phyloP scores from a whole-genome alignment of 2,113 vertebrate genomes.

The Callithrix jacchus region DNA sequence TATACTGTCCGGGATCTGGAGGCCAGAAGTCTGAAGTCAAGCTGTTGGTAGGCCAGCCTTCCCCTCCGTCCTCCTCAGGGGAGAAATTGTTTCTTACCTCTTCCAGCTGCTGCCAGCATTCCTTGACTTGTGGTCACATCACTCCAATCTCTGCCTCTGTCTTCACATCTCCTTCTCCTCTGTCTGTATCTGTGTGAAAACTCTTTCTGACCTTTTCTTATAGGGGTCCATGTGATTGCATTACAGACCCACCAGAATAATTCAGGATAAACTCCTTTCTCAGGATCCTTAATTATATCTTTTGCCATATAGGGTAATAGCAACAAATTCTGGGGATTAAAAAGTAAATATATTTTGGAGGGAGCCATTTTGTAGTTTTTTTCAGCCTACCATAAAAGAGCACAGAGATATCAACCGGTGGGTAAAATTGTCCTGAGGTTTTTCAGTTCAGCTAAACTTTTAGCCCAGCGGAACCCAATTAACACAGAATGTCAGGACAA shows the following conservation, averaged over 20 bases:
- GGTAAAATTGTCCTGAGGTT: background rate
- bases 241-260: background rate
- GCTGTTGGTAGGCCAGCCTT: background rate
- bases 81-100: background rate
- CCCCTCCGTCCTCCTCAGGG: background rate
- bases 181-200: background rate
- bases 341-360: background rate
- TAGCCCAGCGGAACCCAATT: background rate
- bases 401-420: accelerated
- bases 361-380: background rate
- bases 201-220: background rate
- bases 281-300: background rate
- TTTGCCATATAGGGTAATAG: background rate
- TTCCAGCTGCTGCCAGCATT: background rate
- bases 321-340: background rate
- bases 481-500: background rate
- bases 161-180: background rate
- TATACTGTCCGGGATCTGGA: background rate
- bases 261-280: background rate
- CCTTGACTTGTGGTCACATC: background rate
- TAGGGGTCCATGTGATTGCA: background rate
- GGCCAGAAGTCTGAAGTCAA: background rate
- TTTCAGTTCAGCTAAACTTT: background rate
- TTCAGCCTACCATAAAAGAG: background rate
- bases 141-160: background rate